Conservation (phyloP, 2,797 vertebrate species). For the Sphenopsis melanotis region DNA sequence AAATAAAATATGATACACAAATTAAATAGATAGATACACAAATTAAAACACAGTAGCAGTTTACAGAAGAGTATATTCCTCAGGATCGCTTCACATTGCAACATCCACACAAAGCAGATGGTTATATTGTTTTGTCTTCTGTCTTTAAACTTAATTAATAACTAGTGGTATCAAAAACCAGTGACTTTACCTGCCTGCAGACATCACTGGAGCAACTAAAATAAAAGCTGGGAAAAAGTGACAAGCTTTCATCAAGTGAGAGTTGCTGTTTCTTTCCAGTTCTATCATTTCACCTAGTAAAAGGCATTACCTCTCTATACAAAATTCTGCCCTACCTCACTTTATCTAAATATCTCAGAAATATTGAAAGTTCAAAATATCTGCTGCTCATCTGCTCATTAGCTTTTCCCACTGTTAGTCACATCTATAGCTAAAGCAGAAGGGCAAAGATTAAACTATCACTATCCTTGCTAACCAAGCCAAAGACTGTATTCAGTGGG, state of each 20-base stretch:
- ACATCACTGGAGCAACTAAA: not conserved
- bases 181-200: not conserved
- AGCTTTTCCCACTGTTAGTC: not conserved
- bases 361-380: not conserved
- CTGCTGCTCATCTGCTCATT: not conserved
- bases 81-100: not conserved
- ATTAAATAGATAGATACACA: not conserved
- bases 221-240: not conserved
- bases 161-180: not conserved
- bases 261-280: not conserved
- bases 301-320: not conserved
- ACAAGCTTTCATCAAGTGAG: not conserved
- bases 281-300: not conserved
- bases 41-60: not conserved
- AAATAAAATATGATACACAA: not conserved
- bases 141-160: not conserved
- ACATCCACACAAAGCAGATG: not conserved
- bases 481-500: not conserved
- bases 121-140: not conserved
- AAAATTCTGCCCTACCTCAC: not conserved
- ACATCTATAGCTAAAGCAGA: not conserved
- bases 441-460: not conserved
- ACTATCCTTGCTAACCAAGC: not conserved
- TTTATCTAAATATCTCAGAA: not conserved
- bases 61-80: not conserved